Evolutionary conservation across 2,113 vertebrate species (phyloP).

Genomic region (Apistogramma diplotaenia): DNA sequence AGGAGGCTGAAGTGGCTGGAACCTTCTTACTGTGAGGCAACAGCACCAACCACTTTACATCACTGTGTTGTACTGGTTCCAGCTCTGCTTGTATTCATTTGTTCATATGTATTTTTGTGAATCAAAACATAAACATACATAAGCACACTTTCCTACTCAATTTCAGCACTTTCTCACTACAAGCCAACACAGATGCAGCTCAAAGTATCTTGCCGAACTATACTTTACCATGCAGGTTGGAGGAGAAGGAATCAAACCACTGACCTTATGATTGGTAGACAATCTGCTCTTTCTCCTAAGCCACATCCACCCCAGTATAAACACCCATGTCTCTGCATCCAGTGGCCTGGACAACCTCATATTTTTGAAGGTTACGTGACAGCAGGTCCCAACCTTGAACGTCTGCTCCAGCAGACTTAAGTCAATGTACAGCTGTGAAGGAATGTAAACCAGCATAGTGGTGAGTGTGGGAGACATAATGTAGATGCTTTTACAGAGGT

Average conservation of each 20-base stretch:
- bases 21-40: not conserved
- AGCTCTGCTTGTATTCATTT: no score
- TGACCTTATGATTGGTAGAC: not conserved
- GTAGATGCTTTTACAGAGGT: not conserved
- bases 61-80: no score
- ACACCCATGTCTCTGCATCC: not conserved
- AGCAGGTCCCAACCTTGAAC: not conserved
- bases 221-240: not conserved
- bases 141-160: no score
- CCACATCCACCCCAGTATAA: not conserved
- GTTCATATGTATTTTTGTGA: not conserved
- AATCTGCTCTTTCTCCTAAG: not conserved
- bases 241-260: not conserved
- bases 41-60: not conserved
- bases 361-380: not conserved
- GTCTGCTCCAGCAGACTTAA: not conserved
- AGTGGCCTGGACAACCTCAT: not conserved
- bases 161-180: no score
- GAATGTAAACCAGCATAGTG: slow-evolving; percentile 2
- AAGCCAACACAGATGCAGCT: no score
- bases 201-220: not conserved
- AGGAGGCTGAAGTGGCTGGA: not conserved
- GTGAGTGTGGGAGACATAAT: not conserved
- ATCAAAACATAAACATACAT: no score
- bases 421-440: slow-evolving; percentile 3